phyloP scores from a whole-genome alignment of 2,113 vertebrate species.

The Dipodomys stephensi region DNA sequence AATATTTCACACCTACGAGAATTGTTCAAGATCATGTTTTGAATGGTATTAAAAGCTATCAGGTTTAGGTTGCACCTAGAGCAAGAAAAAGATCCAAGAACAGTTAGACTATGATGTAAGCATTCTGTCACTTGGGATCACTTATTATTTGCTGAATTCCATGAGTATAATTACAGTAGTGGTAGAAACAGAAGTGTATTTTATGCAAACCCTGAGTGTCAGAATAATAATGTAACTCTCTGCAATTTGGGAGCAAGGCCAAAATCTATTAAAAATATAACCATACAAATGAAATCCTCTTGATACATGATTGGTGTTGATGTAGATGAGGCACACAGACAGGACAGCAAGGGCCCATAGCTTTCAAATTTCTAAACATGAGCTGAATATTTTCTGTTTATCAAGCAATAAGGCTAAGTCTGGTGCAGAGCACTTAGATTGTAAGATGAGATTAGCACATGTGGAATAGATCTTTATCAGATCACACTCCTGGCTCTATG shows the following conservation, averaged over 20 bases:
- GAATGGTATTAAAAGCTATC: not conserved
- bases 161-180: too few relatives aligned
- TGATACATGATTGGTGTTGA: not conserved
- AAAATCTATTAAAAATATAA: not conserved
- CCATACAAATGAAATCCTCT: not conserved
- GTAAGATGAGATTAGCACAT: not conserved
- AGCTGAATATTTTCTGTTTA: not conserved
- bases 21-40: not conserved
- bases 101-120: not conserved
- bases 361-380: not conserved
- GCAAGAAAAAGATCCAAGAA: not conserved
- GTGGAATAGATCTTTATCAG: not conserved
- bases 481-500: accelerated
- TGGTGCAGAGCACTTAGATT: not conserved
- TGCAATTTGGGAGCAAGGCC: not conserved
- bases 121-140: not conserved
- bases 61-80: not conserved
- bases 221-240: not conserved
- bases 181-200: not conserved
- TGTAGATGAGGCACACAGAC: not conserved
- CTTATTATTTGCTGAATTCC: not conserved
- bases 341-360: accelerated
- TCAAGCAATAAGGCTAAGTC: not conserved
- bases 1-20: not conserved
- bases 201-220: not conserved